These are phyloP conservation scores for Fringilla coelebs DNA, from an alignment of 2,797 vertebrate species.

Conservation along the genomic window DNA sequence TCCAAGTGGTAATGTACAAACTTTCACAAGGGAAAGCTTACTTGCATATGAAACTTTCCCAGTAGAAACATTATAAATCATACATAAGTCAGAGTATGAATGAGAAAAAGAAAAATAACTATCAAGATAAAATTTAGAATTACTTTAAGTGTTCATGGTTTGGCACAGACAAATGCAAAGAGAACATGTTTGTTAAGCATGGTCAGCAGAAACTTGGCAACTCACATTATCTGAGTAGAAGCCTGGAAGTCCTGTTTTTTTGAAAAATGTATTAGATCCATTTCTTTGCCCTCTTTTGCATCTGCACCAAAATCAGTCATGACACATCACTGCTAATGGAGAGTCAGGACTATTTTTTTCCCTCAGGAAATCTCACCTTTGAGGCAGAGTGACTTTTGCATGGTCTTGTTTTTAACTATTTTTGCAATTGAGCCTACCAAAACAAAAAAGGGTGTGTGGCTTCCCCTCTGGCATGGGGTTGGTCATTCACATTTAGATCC, in stretches of 20 bases:
- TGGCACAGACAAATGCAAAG: constrained; percentile 24
- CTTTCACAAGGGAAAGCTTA: constrained; percentile 7
- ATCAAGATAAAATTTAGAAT: constrained; percentile 10
- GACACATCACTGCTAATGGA: not conserved
- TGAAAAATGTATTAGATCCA: not conserved
- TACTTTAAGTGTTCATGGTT: not conserved
- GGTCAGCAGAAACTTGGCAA: not conserved
- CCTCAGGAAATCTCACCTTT: not conserved
- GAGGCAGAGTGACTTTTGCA: not conserved
- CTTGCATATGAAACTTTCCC: constrained; percentile 34
- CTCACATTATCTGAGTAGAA: not conserved
- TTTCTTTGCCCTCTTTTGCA: not conserved
- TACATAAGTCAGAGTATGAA: constrained; percentile 36
- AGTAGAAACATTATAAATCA: constrained; percentile 47
- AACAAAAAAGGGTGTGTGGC: not conserved
- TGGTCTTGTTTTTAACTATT: not conserved
- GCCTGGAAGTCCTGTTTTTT: not conserved
- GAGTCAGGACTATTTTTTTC: not conserved
- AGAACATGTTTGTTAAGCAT: not conserved
- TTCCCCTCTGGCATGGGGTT: not conserved
- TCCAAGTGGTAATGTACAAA: constrained; percentile 25
- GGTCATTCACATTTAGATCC: not conserved
- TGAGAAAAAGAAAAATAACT: constrained; percentile 38
- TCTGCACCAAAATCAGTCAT: not conserved
- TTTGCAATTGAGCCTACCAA: not conserved